Evolutionary conservation across 2,113 vertebrate genomes (phyloP).

Genomic region (Clarias macrocephalus): DNA sequence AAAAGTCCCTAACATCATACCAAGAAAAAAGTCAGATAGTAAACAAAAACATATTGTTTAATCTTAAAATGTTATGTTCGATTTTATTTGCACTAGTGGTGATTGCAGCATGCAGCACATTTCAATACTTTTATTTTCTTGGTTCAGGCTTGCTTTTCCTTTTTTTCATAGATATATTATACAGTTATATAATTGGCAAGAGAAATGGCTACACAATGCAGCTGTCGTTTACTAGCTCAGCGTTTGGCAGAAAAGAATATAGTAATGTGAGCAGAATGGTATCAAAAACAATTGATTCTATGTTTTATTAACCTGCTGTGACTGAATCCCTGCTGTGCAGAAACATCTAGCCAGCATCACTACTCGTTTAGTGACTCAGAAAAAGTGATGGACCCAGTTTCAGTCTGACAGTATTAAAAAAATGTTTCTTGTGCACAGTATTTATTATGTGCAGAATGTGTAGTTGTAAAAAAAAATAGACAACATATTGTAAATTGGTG

Average conservation of each 20-base stretch:
- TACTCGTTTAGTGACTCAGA: conserved; percentile 9
- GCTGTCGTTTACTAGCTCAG: conserved; percentile 18
- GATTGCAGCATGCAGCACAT: not conserved
- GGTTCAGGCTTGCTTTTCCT: not conserved
- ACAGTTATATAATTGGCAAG: not conserved
- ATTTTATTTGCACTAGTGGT: not conserved
- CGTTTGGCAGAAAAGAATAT: conserved; percentile 14
- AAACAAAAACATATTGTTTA: not conserved
- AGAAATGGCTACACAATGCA: conserved; percentile 10
- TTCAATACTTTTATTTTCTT: not conserved
- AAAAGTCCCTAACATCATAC: not conserved
- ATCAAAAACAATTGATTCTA: conserved; percentile 3
- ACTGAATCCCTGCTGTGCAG: not conserved
- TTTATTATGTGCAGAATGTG: conserved; percentile 13
- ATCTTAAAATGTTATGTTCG: not conserved
- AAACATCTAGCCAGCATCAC: conserved; percentile 4
- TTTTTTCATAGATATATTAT: not conserved
- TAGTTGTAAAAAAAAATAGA: not conserved
- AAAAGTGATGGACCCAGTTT: conserved; percentile 5
- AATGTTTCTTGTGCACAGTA: not conserved
- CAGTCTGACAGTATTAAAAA: conserved; percentile 14
- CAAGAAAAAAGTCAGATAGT: not conserved
- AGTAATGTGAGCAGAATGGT: not conserved
- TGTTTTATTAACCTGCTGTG: conserved; percentile 16
- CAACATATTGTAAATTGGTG: not conserved